Conservation (phyloP, 2,797 vertebrate genomes). For the Australoheros facetus region DNA sequence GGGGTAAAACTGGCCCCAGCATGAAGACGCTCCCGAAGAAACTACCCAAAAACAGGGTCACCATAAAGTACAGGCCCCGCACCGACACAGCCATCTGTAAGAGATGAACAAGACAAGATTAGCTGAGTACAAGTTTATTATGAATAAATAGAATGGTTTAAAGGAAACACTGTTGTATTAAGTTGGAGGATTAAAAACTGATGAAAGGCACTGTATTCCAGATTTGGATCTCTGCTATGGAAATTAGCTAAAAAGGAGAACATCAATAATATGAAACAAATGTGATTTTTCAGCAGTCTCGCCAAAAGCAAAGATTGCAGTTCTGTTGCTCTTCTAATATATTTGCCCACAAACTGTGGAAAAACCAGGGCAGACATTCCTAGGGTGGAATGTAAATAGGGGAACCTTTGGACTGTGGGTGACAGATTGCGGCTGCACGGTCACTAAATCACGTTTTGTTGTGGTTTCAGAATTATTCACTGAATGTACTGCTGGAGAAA, state of each 20-base stretch:
- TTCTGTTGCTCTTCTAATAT: conserved; percentile 52
- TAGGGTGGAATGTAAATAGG: conserved; percentile 75
- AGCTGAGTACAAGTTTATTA: background rate
- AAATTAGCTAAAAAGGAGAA: conserved; percentile 24
- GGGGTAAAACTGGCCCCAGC: conserved; percentile 90
- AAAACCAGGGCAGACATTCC: conserved; percentile 67
- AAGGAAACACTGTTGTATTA: background rate
- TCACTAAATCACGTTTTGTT: conserved; percentile 45
- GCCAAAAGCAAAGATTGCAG: conserved; percentile 49
- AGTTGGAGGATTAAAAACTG: background rate
- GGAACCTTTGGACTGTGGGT: conserved; percentile 53
- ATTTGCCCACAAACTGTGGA: conserved; percentile 77
- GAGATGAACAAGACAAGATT: conserved; percentile 11
- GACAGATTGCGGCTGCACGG: conserved; percentile 43
- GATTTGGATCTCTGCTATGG: conserved; percentile 22
- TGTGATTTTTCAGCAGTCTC: conserved; percentile 43
- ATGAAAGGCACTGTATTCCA: conserved; percentile 10
- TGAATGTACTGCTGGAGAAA: conserved; percentile 3
- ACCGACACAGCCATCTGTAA: conserved; percentile 86
- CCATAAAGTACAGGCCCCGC: conserved; percentile 91
- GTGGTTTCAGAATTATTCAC: conserved; percentile 31
- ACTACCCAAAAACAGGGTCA: conserved; percentile 91
- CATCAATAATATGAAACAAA: conserved; percentile 43
- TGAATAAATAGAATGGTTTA: background rate
- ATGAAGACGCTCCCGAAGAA: conserved; percentile 97